Evolutionary conservation across 2,888 invertebrate genomes (phyloP), one percentile per base, ranked within the genome.

Genomic region (Ariolimax columbianus): DNA sequence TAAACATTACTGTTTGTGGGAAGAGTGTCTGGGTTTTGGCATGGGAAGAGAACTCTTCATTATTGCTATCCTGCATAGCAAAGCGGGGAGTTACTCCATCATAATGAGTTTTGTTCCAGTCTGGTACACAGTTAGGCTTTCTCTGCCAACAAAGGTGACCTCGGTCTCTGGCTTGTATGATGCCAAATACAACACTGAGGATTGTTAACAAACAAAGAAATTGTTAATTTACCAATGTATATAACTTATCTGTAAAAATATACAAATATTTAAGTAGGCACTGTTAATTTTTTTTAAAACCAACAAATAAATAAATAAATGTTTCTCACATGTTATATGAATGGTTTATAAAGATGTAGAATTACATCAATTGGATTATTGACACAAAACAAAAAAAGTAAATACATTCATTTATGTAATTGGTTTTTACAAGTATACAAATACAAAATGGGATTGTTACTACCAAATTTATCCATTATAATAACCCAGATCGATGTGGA

Each of bases 151-250:
- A 92, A 77, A 92, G 87, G 51, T 90, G 86, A 33, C 89, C 89
- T 40, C 90, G 87, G 77, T 91, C 91, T 43, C 91, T 80, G 11
- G 91, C 92, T 87, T 92, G 92, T 73, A 92, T 83, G 77, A 91
- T 87, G 81, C 90, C 91, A 86, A 91, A 92, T 77, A 91, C 89
- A 77, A 92, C 90, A 83, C 90, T 90, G 85, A 33, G 63, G 75
- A 82, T 30, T 47, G n/a, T 11, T 43, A 43, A 82, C 23, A 73
- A 14, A 33, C 51, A 55, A 51, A 72, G 30, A 51, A 70, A 72
- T 47, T 68, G 11, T 33, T 33, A 68, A 68, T 33, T 55, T 55
- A 19, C 55, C 17, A 68, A 68, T 33, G 17, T 55, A 19, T 23
- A 55, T 55, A 23, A 55, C 55, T 14, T 11, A 55, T 55, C 23